These are phyloP conservation scores for Aleadryas rufinucha DNA, from an alignment of 2,113 vertebrate species.

Conservation along the genomic window DNA sequence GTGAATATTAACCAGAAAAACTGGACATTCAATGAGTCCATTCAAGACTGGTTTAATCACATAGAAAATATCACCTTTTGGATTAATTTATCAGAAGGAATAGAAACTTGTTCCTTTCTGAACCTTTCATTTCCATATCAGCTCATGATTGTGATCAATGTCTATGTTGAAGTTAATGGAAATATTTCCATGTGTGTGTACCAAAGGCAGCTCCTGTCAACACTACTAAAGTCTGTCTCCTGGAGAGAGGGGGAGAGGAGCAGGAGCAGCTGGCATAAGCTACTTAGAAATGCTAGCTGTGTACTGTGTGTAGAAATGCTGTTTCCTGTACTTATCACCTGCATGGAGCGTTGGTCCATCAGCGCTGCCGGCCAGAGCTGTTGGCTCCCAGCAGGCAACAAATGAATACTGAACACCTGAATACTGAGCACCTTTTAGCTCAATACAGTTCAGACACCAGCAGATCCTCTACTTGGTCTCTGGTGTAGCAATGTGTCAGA, in stretches of 20 bases:
- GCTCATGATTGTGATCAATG: background rate
- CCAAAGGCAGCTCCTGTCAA: background rate
- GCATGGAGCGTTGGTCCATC: fast-evolving
- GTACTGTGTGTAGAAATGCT: background rate
- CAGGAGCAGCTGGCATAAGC: background rate
- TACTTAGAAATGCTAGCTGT: background rate
- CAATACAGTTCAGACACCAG: background rate
- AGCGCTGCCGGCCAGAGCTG: background rate
- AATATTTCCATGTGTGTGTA: fast-evolving
- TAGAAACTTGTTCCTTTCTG: background rate
- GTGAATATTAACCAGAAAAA: background rate
- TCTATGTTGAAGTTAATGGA: background rate
- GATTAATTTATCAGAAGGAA: background rate
- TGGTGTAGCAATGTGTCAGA: background rate
- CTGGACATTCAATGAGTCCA: background rate
- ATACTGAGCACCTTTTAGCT: background rate
- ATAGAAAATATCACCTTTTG: background rate
- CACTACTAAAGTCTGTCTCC: background rate
- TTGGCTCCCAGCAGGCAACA: background rate
- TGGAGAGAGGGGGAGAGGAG: background rate
- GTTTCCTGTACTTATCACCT: fast-evolving
- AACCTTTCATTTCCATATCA: background rate
- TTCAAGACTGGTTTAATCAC: background rate
- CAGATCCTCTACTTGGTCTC: background rate
- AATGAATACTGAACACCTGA: background rate